Evolutionary conservation across 2,113 vertebrate genomes (phyloP).

Genomic region (Pteronura brasiliensis): DNA sequence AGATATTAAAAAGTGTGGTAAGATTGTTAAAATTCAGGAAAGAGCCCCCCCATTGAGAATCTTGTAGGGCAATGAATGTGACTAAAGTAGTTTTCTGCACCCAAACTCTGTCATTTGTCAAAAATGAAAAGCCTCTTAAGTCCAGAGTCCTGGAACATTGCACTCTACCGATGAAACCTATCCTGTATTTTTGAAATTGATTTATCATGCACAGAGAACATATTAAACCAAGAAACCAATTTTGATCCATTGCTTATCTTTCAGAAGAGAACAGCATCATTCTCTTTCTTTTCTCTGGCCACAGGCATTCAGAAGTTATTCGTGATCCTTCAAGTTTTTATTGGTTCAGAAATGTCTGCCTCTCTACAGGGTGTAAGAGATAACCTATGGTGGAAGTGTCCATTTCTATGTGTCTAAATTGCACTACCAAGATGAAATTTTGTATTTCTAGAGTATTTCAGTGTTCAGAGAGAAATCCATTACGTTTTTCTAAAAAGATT

Average conservation of each 20-base stretch:
- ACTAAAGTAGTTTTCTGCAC: not conserved
- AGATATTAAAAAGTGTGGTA: not conserved
- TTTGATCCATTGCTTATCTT: not conserved
- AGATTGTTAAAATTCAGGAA: not conserved
- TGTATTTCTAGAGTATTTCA: slow-evolving; percentile 6
- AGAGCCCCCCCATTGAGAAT: not conserved
- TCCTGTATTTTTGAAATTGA: not conserved
- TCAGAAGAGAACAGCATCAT: not conserved
- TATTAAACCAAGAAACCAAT: not conserved
- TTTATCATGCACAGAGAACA: not conserved
- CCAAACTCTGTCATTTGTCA: not conserved
- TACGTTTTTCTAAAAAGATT: not conserved
- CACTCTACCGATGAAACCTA: not conserved
- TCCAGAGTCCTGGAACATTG: not conserved
- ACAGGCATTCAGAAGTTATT: not conserved
- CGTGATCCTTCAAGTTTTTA: not conserved
- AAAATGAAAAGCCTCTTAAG: not conserved
- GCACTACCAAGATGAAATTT: not conserved
- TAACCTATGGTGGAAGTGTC: not conserved
- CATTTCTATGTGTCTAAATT: not conserved
- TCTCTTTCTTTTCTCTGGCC: not conserved
- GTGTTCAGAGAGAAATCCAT: not conserved
- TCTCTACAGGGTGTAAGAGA: not conserved
- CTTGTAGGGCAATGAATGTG: not conserved
- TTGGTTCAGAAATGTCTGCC: not conserved